phyloP scores from a whole-genome alignment of 2,888 invertebrate genomes.

The Bombyx huttoni region DNA sequence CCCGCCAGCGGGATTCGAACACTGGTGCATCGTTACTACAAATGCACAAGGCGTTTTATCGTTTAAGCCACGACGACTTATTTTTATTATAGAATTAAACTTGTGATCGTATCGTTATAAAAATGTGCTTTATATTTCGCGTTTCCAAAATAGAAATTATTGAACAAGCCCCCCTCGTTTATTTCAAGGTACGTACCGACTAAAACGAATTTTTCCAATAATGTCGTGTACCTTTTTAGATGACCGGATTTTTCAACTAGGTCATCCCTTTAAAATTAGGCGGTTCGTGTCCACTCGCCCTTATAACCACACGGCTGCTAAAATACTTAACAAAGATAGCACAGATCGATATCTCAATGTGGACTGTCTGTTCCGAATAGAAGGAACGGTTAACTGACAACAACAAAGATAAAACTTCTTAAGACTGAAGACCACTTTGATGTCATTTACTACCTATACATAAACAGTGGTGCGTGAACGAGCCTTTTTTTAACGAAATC shows the following conservation, averaged over 20 bases:
- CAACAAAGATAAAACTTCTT: conserved; percentile 19
- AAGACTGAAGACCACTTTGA: conserved; percentile 17
- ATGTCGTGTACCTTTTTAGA: conserved; percentile 27
- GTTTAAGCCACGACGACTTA: too few relatives aligned
- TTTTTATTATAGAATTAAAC: too few relatives aligned
- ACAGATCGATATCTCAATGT: conserved; percentile 37
- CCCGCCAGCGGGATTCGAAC: too few relatives aligned
- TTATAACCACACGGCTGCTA: conserved; percentile 32
- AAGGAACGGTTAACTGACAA: conserved; percentile 19
- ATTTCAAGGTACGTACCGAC: conserved; percentile 8
- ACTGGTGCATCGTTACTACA: too few relatives aligned
- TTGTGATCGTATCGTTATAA: too few relatives aligned
- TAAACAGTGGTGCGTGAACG: conserved; percentile 20
- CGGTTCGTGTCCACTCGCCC: conserved; percentile 22
- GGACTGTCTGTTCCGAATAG: conserved; percentile 22
- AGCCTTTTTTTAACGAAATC: conserved; percentile 23
- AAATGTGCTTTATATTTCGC: too few relatives aligned
- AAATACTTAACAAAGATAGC: conserved; percentile 42
- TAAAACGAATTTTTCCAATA: neutral
- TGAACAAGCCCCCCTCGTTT: too few relatives aligned
- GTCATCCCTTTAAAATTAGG: conserved; percentile 56
- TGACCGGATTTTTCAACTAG: conserved; percentile 50
- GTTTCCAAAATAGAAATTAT: too few relatives aligned
- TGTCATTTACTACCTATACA: conserved; percentile 9
- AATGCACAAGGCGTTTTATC: too few relatives aligned